Conservation (phyloP, 2,888 invertebrate species). For the Drosophila percnosoma region DNA sequence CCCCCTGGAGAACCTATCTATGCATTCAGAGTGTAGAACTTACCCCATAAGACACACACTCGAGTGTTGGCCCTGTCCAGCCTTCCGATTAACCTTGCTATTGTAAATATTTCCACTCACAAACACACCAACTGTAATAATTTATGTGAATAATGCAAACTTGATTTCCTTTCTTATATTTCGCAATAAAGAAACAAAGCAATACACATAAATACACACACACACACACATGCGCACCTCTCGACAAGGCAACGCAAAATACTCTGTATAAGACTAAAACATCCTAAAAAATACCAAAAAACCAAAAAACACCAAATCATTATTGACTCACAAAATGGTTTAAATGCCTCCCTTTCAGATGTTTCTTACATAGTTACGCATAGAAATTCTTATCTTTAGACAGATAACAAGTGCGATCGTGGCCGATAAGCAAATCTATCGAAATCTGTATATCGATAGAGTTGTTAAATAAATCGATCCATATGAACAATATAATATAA, state of each 20-base stretch:
- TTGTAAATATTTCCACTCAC: not conserved
- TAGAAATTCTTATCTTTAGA: not conserved
- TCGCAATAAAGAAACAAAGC: not conserved
- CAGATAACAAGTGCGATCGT: slow-evolving; percentile 8
- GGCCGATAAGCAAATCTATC: not conserved
- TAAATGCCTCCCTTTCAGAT: slow-evolving; percentile 60
- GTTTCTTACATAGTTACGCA: slow-evolving; percentile 66
- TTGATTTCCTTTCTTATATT: not conserved
- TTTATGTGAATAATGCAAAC: slow-evolving; percentile 1
- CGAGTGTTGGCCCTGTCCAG: not conserved
- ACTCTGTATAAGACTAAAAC: not conserved
- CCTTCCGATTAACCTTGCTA: not conserved
- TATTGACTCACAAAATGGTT: slow-evolving; percentile 22
- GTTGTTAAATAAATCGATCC: not conserved
- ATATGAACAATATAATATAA: not conserved
- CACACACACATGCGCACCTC: not conserved
- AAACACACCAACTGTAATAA: not conserved
- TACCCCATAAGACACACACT: not conserved
- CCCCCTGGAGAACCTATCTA: not conserved
- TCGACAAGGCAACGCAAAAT: not conserved
- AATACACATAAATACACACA: not conserved
- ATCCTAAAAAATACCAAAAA: too few species aligned
- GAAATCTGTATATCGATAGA: not conserved
- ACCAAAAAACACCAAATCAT: not conserved
- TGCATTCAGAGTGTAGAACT: not conserved